phyloP scores from a whole-genome alignment of 2,797 vertebrate genomes.

The Leptodactylus fallax region DNA sequence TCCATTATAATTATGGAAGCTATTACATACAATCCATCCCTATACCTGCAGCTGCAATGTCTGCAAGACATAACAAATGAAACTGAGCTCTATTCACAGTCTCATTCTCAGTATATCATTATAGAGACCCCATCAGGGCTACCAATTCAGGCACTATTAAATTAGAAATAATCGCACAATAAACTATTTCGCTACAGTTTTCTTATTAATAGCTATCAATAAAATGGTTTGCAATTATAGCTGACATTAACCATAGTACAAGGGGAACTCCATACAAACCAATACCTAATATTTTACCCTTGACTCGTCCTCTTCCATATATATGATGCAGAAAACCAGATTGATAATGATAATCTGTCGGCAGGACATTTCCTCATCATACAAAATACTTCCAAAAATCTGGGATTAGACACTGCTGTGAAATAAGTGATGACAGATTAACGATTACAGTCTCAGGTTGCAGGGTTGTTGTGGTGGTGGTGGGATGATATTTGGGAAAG shows the following conservation, averaged over 20 bases:
- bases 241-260: conserved; percentile 71
- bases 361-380: conserved; percentile 20
- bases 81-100: conserved; percentile 64
- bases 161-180: conserved; percentile 72
- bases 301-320: conserved; percentile 22
- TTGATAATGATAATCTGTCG: conserved; percentile 5
- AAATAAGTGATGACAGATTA: conserved; percentile 81
- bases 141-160: conserved; percentile 69
- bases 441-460: conserved; percentile 77
- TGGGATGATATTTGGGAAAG: not conserved
- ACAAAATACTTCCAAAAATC: conserved; percentile 73
- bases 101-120: conserved; percentile 71
- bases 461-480: conserved; percentile 71
- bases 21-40: conserved; percentile 14
- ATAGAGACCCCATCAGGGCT: conserved; percentile 69
- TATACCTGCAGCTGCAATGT: conserved; percentile 32
- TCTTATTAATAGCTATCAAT: conserved; percentile 71
- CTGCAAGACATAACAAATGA: conserved; percentile 37
- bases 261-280: conserved; percentile 25
- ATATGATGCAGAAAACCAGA: not conserved
- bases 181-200: conserved; percentile 71
- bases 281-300: conserved; percentile 20
- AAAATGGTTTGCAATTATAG: conserved; percentile 72
- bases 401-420: conserved; percentile 77
- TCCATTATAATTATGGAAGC: conserved; percentile 55